Evolutionary conservation across 2,888 invertebrate genomes (phyloP).

Genomic region (Teleiodes luculella): DNA sequence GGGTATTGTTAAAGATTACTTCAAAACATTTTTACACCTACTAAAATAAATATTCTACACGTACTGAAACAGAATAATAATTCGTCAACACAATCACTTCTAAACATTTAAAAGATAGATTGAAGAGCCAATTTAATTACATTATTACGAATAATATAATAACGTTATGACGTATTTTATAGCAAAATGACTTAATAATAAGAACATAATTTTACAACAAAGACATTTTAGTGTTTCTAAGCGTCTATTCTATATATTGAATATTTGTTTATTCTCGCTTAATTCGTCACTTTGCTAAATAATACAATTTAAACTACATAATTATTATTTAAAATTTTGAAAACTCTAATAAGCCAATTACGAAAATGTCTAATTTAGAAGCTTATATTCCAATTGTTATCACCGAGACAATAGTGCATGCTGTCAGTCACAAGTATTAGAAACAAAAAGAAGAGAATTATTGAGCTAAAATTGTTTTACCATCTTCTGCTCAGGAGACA

Average conservation of each 20-base stretch:
- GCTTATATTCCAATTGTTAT: conserved; percentile 58
- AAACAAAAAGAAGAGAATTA: conserved; percentile 50
- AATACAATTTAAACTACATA: conserved; percentile 33
- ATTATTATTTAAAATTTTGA: conserved; percentile 65
- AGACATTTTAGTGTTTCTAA: too few species aligned
- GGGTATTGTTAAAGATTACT: conserved; percentile 46
- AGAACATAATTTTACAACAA: too few species aligned
- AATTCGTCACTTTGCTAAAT: conserved; percentile 35
- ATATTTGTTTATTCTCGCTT: background rate
- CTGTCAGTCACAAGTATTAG: conserved; percentile 72
- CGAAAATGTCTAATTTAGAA: conserved; percentile 57
- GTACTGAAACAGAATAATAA: conserved; percentile 49
- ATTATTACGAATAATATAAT: too few species aligned
- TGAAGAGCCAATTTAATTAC: too few species aligned
- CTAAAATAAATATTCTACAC: conserved; percentile 52
- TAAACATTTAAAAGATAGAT: conserved; percentile 43
- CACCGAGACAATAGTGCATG: conserved; percentile 59
- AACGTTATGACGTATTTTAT: background rate
- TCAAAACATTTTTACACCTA: conserved; percentile 55
- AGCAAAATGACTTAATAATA: background rate
- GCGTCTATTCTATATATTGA: too few species aligned
- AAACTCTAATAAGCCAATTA: conserved; percentile 66
- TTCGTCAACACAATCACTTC: conserved; percentile 72
- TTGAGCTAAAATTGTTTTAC: conserved; percentile 65
- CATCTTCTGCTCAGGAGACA: conserved; percentile 75